Conservation (phyloP, 2,113 vertebrate genomes). For the Trogon melanurus region DNA sequence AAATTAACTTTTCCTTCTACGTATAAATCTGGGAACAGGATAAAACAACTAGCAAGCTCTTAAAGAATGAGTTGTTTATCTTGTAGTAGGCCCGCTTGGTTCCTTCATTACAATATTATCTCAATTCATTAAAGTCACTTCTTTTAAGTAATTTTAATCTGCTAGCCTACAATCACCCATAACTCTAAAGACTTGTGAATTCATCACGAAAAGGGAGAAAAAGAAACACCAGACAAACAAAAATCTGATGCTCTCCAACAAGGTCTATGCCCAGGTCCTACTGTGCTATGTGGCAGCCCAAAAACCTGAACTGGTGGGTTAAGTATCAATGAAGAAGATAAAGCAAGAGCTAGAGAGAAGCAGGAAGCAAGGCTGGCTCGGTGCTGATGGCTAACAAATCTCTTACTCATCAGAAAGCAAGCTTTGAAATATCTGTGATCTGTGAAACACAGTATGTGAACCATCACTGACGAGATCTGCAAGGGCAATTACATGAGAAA, state of each 20-base stretch:
- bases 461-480: constrained; percentile 29
- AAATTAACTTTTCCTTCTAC: neutral
- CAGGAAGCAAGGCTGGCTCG: neutral
- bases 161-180: neutral
- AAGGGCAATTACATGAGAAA: constrained; percentile 8
- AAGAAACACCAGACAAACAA: neutral
- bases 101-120: neutral
- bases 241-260: neutral
- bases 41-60: neutral
- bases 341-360: neutral
- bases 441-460: constrained; percentile 41
- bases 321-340: neutral
- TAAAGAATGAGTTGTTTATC: neutral
- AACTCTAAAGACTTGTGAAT: neutral
- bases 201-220: neutral
- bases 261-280: neutral
- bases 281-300: neutral
- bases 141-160: neutral
- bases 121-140: neutral
- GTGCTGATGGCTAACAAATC: neutral
- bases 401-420: neutral
- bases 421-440: neutral
- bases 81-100: neutral
- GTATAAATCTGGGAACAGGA: neutral
- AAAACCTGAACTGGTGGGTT: neutral